Conservation (phyloP, 2,888 invertebrate species). For the Drosophila subsilvestris region DNA sequence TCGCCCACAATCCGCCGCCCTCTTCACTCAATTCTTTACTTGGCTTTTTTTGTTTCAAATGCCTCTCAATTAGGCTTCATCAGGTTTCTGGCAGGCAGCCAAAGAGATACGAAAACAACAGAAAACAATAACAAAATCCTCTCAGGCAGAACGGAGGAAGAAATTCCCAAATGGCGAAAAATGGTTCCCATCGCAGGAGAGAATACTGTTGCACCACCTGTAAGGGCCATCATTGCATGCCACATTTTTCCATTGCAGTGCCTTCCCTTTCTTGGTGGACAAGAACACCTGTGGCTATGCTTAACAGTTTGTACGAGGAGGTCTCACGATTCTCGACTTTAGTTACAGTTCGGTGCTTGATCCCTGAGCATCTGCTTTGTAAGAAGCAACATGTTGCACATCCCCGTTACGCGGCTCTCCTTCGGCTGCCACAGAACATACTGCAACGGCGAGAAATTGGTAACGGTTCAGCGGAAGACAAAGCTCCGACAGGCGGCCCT, state of each 20-base stretch:
- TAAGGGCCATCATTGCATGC: constrained; percentile 39
- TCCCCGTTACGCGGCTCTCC: constrained; percentile 42
- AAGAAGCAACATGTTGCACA: constrained; percentile 58
- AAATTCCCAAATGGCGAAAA: constrained; percentile 62
- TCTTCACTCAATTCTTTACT: constrained; percentile 16
- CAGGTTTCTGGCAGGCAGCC: constrained; percentile 55
- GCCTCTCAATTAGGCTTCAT: constrained; percentile 73
- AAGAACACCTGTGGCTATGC: constrained; percentile 69
- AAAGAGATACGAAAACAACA: constrained; percentile 22
- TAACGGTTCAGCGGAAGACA: constrained; percentile 61
- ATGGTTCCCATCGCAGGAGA: constrained; percentile 2
- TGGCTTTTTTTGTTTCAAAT: constrained; percentile 48
- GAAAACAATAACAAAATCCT: constrained; percentile 3
- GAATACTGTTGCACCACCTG: constrained; percentile 45
- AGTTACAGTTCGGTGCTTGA: constrained; percentile 63
- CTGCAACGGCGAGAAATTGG: constrained; percentile 40
- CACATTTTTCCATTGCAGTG: constrained; percentile 42
- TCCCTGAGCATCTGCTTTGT: constrained; percentile 53
- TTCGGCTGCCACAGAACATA: constrained; percentile 16
- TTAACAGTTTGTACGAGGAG: constrained; percentile 18
- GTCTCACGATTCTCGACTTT: constrained; percentile 23
- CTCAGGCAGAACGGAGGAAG: constrained; percentile 43
- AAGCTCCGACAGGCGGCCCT: constrained; percentile 62
- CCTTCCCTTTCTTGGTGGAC: not conserved
- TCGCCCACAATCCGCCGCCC: constrained; percentile 20